Percentiles rank a stretch among this genome's conserved stretches.
phyloP scores from a whole-genome alignment of 2,888 invertebrate genomes.

The Oxystoma pomonae region DNA sequence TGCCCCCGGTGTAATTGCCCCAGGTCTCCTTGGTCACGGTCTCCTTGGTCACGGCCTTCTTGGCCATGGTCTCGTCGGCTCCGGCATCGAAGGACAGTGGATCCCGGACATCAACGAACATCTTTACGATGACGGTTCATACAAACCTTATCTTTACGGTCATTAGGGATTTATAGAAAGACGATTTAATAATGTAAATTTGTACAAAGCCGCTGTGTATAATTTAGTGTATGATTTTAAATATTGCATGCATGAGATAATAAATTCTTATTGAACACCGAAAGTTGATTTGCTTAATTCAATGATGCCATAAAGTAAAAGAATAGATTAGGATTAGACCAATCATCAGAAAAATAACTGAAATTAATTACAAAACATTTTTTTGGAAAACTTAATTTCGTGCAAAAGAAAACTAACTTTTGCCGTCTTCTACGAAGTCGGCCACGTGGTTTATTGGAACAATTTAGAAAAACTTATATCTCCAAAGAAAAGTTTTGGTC shows the following conservation, averaged over 20 bases:
- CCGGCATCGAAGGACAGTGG: conserved; percentile 34
- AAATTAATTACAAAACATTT: too few species aligned
- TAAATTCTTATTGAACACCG: conserved; percentile 9
- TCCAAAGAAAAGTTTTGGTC: too few species aligned
- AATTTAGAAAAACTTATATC: too few species aligned
- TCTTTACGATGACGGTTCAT: conserved; percentile 38
- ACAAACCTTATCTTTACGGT: conserved; percentile 32
- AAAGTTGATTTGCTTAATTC: background rate
- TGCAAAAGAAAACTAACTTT: too few species aligned
- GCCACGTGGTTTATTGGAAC: too few species aligned
- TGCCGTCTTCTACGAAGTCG: too few species aligned
- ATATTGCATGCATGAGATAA: background rate
- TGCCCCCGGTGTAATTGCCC: conserved; percentile 9
- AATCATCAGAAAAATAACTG: too few species aligned
- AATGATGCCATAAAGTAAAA: too few species aligned
- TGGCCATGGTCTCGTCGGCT: conserved; percentile 14
- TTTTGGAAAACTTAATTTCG: too few species aligned
- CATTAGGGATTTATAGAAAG: conserved; percentile 5
- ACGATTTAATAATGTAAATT: background rate
- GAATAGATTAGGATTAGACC: too few species aligned
- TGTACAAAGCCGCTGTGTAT: background rate
- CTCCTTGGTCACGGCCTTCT: conserved; percentile 4
- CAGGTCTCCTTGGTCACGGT: conserved; percentile 13
- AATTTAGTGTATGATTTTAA: background rate
- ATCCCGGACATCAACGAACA: conserved; percentile 35